Conservation (phyloP, 2,113 vertebrate genomes). For the Nothobranchius furzeri region DNA sequence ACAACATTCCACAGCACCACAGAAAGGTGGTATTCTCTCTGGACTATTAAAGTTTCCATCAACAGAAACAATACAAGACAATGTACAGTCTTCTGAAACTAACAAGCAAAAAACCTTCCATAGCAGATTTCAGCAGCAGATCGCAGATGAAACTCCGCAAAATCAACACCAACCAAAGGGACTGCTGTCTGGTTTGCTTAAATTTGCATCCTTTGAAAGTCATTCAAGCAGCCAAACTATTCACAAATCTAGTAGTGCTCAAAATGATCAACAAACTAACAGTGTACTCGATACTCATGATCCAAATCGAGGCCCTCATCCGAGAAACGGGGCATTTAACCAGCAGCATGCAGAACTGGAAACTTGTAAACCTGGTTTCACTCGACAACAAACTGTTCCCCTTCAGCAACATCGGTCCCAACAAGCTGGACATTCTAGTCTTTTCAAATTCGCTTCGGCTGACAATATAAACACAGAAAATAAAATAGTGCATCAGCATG, state of each 20-base stretch:
- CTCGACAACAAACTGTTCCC: slow-evolving; percentile 61
- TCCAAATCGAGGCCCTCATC: slow-evolving; percentile 13
- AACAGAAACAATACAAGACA: slow-evolving; percentile 68
- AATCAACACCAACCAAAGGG: slow-evolving; percentile 56
- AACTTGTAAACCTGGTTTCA: slow-evolving; percentile 42
- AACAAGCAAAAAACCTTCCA: slow-evolving; percentile 33
- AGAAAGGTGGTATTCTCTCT: slow-evolving; percentile 50
- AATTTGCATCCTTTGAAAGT: slow-evolving; percentile 62
- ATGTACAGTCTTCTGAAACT: slow-evolving; percentile 31
- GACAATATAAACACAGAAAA: slow-evolving; percentile 57
- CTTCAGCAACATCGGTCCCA: slow-evolving; percentile 47
- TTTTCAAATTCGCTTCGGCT: slow-evolving; percentile 75
- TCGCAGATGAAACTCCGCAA: slow-evolving; percentile 36
- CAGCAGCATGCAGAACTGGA: slow-evolving; percentile 40
- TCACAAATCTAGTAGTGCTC: slow-evolving; percentile 27
- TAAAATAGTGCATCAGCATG: slow-evolving; percentile 24
- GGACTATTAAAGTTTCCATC: slow-evolving; percentile 81
- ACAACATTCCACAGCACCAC: slow-evolving; percentile 45
- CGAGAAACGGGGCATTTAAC: slow-evolving; percentile 20
- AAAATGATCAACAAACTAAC: slow-evolving; percentile 25
- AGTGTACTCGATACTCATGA: slow-evolving; percentile 30
- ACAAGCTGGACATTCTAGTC: slow-evolving; percentile 68
- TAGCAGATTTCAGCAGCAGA: slow-evolving; percentile 37
- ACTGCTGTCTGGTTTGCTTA: slow-evolving; percentile 75
- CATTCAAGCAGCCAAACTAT: slow-evolving; percentile 52